Evolutionary conservation across 1,140 invertebrate species (phyloP), one percentile per base, ranked within the genome.

Genomic region (Cydia fagiglandana): DNA sequence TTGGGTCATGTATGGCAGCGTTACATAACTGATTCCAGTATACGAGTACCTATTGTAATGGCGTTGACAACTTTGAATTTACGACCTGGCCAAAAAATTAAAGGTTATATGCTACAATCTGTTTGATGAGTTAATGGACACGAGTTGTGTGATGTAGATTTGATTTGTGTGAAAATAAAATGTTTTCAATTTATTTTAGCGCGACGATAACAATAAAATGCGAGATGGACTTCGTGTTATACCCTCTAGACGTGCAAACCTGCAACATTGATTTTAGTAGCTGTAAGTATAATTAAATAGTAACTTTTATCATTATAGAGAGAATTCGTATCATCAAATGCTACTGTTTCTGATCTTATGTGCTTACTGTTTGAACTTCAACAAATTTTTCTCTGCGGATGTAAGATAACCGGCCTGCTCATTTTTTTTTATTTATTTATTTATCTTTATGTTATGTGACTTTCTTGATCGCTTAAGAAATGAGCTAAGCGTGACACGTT

Each of bases 231-330:
- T 95, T 95, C 83, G 94, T 94, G 38, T 84, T 95, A 61, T 95
- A 95, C 80, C 94, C 94, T 4, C 81, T 95, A 76, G 94, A 95
- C 81, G 94, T 95, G 7, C 94, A 95, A 82, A 94, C 94, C 79
- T 95, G 94, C 86, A 90, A 89, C 61, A 94, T 95, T 76, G 94
- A 95, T 84, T 95, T 95, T 79, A 94, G 94, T 80, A 95, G 94
- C 84, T 94, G 94, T 95, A 91, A 94, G 94, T 94, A 88, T 78
- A 17, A 38, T 61, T 24, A 12, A 61, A 17, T n/a, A 53, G 15
- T 53, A 53, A 17, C 2, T 17, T n/a, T 53, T 53, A 53, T 53
- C 3, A 53, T n/a, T 53, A n/a, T 10, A n/a, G 10, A 53, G 10
- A 53, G 50, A 53, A 6, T 53, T 53, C 15, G 15, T 53, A 53